Percentiles rank a stretch among this genome's conserved stretches.
phyloP scores from a whole-genome alignment of 1,140 invertebrate genomes.

The Apis florea region DNA sequence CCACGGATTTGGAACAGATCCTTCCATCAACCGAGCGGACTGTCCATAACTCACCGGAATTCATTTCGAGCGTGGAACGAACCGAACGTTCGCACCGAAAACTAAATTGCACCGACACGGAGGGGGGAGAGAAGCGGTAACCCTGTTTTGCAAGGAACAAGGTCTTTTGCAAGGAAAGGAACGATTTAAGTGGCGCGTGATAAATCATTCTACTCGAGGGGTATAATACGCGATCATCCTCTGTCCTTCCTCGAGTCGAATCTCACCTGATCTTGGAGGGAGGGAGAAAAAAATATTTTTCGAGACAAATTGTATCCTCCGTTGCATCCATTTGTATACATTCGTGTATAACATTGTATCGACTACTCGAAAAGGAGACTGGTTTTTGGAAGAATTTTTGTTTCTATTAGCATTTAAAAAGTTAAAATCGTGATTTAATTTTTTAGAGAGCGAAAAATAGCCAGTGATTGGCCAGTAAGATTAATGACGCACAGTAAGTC shows the following conservation, averaged over 20 bases:
- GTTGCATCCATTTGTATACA: too few relatives aligned
- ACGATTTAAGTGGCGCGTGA: slow-evolving; percentile 17
- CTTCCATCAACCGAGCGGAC: not conserved
- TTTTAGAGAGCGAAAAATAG: too few relatives aligned
- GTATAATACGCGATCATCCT: not conserved
- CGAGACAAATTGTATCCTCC: slow-evolving; percentile 24
- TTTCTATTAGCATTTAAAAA: too few relatives aligned
- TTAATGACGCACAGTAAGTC: too few relatives aligned
- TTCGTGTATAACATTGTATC: too few relatives aligned
- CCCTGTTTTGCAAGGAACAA: not conserved
- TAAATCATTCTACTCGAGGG: slow-evolving; percentile 27
- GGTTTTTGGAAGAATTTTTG: too few relatives aligned
- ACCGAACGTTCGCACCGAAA: not conserved
- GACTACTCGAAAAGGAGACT: too few relatives aligned
- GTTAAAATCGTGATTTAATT: too few relatives aligned
- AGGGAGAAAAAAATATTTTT: not conserved
- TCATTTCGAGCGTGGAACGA: not conserved
- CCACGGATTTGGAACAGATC: too few relatives aligned
- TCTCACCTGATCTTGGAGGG: not conserved
- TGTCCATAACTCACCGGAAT: not conserved
- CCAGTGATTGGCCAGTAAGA: too few relatives aligned
- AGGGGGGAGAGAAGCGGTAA: not conserved
- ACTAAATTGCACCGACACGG: slow-evolving; percentile 11
- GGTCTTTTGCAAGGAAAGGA: not conserved
- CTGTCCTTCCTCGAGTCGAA: not conserved